These are phyloP conservation scores for Rhinoraja longicauda DNA, from an alignment of 2,797 vertebrate species.

Conservation along the genomic window DNA sequence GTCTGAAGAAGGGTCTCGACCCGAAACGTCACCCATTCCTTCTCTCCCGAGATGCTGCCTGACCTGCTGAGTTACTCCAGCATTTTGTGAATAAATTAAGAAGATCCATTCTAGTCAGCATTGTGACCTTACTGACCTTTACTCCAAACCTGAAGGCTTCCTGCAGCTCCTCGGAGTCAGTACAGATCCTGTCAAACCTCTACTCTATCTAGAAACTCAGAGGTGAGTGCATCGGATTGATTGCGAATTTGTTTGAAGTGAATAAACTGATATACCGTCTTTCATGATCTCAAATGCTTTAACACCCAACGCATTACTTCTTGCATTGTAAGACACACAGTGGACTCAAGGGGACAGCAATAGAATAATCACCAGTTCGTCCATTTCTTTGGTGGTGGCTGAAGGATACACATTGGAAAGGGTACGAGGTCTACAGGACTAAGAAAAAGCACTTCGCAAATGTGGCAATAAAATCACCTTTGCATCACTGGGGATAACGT, in stretches of 20 bases:
- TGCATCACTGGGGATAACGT: no score
- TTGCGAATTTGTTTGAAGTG: not conserved
- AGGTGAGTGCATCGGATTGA: not conserved
- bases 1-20: no score
- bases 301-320: not conserved
- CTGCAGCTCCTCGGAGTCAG: not conserved
- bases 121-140: constrained; percentile 9
- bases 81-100: no score
- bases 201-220: not conserved
- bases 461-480: no score
- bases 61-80: no score
- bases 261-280: not conserved
- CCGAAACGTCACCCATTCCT: no score
- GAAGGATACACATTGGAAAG: no score
- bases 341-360: not conserved
- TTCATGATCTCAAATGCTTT: not conserved
- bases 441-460: no score
- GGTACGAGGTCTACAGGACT: no score
- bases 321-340: not conserved
- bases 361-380: no score
- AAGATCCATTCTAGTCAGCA: constrained; percentile 34
- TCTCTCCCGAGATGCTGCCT: no score
- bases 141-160: constrained; percentile 23
- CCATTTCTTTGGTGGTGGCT: no score
- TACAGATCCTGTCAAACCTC: constrained; percentile 11